A percentile compares a stretch with the other conserved stretches of the same genome.
phyloP scores from a whole-genome alignment of 2,888 invertebrate species.

The Physocephala rufipes region DNA sequence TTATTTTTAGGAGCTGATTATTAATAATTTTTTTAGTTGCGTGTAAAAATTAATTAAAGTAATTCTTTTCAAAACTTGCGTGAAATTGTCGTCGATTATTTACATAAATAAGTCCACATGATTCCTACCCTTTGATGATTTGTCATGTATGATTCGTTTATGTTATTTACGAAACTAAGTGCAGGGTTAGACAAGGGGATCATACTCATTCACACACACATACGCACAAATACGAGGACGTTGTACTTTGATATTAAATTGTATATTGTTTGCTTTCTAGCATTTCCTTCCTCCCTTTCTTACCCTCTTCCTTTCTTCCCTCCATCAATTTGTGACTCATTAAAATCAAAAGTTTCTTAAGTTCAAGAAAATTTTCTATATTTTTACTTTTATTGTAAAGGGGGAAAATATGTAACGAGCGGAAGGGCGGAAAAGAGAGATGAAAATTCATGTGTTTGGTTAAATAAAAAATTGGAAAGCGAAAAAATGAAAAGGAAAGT shows the following conservation, averaged over 20 bases:
- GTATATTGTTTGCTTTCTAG: not conserved
- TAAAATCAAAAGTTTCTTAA: conserved; percentile 5
- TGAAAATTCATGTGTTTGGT: not conserved
- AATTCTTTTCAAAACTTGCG: no score
- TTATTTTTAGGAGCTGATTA: no score
- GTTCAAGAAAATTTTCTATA: not conserved
- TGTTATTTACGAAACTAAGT: no score
- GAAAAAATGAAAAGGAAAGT: not conserved
- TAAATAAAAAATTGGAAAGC: no score
- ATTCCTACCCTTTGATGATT: no score
- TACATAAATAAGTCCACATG: no score
- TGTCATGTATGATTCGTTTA: no score
- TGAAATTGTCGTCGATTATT: no score
- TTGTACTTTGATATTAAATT: not conserved
- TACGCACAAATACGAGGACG: no score
- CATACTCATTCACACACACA: not conserved
- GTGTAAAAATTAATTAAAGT: no score
- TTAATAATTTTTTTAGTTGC: no score
- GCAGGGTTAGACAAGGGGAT: no score
- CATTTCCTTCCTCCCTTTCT: not conserved
- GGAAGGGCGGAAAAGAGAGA: not conserved
- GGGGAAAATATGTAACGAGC: not conserved
- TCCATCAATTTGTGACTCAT: not conserved
- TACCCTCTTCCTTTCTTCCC: not conserved
- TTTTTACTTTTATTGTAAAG: not conserved